Evolutionary conservation across 1,140 invertebrate genomes (phyloP).

Genomic region (Argopecten irradians): DNA sequence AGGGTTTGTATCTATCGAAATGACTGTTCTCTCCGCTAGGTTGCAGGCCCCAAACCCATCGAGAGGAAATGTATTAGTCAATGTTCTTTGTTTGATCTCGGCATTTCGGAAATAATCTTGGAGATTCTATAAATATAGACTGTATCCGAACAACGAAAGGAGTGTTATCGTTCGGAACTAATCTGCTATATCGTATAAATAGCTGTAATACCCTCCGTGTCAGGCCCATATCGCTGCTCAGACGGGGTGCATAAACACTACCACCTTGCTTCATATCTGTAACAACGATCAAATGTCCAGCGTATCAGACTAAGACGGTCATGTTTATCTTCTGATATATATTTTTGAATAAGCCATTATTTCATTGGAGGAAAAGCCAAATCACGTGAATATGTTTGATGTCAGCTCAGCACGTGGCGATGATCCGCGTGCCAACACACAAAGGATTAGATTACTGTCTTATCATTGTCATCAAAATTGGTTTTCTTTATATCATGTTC

Average conservation of each 20-base stretch:
- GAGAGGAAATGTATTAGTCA: neutral
- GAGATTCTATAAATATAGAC: slow-evolving; percentile 1
- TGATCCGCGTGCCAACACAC: neutral
- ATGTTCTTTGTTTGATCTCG: neutral
- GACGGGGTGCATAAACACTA: neutral
- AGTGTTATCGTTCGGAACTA: slow-evolving; percentile 4
- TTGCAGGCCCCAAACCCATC: neutral
- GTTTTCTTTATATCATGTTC: neutral
- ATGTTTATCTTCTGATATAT: slow-evolving; percentile 23
- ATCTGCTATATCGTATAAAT: neutral
- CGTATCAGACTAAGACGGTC: neutral
- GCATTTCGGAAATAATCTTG: neutral
- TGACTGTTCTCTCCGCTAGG: neutral
- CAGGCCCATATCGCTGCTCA: neutral
- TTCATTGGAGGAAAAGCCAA: neutral
- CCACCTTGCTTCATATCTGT: neutral
- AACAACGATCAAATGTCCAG: slow-evolving; percentile 7
- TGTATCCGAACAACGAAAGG: neutral
- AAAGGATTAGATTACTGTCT: neutral
- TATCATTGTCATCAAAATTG: neutral
- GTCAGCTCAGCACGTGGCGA: neutral
- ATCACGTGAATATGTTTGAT: neutral
- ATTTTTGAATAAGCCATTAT: neutral
- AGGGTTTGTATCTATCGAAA: neutral
- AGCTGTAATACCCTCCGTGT: neutral